Base-by-base conservation (phyloP, 2,113 vertebrate species). In the Scytalopus superciliaris region DNA sequence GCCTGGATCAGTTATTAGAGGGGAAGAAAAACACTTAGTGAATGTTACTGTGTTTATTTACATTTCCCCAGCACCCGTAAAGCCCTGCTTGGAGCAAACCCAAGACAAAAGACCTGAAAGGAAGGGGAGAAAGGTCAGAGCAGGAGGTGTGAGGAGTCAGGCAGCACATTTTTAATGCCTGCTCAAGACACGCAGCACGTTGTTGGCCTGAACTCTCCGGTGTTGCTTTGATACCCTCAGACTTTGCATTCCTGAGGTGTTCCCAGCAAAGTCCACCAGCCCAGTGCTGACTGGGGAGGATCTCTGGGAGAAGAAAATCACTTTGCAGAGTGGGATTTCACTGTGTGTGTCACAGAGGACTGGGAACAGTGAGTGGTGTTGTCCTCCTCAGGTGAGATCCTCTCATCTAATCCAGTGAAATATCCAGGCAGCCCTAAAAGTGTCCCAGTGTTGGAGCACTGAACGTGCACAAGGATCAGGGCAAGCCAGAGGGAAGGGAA, bases 141-240 rank as follows among this genome's bases (percentile, higher is more conserved):
- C 42, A 44, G 63, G 15, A 59, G 79, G 47, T 49, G 42, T n/a
- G 33, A 4, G 52, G 74, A 37, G 44, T n/a, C 66, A 40, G 40
- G 45, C 35, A 79, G 62, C 23, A 28, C 16, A 56, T 76, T 76
- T 89, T 52, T 40, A 60, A 7, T 56, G n/a, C 33, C 89, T 80
- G 62, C 39, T 56, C 1, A 0, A 52, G 79, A 69, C 59, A 31
- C 0, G 1, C 50, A 73, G 63, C 24, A 12, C 10, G 0, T 44
- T 37, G 16, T 14, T 60, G 85, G 49, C 24, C 37, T 72, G 59
- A 63, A 25, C 88, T 21, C 23, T 13, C 18, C 10, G 3, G 28
- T 11, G 5, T 42, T 73, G 62, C 45, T 86, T 56, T 59, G 42
- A 33, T n/a, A 59, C 18, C 28, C 39, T 62, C 39, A 19, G 28